phyloP scores from a whole-genome alignment of 2,797 vertebrate species.

The Vespertilio murinus region DNA sequence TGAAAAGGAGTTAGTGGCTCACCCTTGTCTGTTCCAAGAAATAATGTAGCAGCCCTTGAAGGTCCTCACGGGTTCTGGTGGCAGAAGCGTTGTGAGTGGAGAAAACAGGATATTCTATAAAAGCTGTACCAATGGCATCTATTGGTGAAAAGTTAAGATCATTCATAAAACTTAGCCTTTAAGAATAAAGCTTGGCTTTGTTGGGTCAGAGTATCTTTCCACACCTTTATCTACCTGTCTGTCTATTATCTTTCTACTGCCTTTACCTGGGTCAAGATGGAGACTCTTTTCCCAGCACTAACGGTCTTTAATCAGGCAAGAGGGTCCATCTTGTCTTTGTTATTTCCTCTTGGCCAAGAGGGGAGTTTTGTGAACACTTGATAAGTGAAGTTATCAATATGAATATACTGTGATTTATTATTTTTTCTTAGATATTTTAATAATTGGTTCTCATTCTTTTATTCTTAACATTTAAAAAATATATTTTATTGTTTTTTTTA shows the following conservation, averaged over 20 bases:
- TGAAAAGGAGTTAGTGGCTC: neutral
- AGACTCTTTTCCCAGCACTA: neutral
- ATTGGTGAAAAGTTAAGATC: neutral
- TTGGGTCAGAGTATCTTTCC: neutral
- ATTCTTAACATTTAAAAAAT: no score
- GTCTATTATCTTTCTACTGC: neutral
- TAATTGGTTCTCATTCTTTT: neutral
- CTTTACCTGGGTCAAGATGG: neutral
- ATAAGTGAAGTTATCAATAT: neutral
- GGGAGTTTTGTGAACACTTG: neutral
- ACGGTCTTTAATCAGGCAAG: neutral
- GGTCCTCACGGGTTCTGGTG: neutral
- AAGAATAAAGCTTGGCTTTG: neutral
- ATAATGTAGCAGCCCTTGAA: neutral
- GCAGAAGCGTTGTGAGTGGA: neutral
- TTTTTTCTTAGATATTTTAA: neutral
- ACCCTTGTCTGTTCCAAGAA: rapidly evolving
- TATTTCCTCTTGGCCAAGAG: neutral
- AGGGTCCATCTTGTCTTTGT: neutral
- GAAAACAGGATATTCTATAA: neutral
- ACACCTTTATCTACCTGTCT: no score
- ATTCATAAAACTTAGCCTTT: neutral
- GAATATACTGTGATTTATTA: neutral
- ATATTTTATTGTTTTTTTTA: no score
- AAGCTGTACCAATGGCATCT: neutral